Evolutionary conservation across 2,113 vertebrate species (phyloP).

Genomic region (Nycticebus coucang): DNA sequence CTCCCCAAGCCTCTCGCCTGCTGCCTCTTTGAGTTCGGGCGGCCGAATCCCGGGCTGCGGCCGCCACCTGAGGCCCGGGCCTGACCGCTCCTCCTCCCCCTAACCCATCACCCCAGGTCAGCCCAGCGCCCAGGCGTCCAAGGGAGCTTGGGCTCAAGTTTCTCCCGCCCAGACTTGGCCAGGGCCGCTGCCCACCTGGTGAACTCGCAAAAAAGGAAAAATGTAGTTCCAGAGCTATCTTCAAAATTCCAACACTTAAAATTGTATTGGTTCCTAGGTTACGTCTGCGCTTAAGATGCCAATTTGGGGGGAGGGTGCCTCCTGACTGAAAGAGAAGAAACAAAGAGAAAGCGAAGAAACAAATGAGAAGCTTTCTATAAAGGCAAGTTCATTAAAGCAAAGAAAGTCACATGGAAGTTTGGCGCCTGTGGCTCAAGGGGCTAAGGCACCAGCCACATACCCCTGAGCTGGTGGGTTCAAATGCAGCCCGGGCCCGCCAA

Average conservation of each 20-base stretch:
- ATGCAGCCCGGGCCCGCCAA: too few relatives aligned
- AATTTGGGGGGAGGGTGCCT: not conserved
- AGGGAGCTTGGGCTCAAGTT: rapidly evolving
- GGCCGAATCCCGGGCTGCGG: rapidly evolving
- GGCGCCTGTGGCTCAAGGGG: too few relatives aligned
- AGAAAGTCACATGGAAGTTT: not conserved
- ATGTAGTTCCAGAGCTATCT: not conserved
- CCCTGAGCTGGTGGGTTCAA: too few relatives aligned
- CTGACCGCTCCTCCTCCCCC: not conserved
- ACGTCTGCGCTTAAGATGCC: not conserved
- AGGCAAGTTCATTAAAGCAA: not conserved
- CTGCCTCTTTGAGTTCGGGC: too few relatives aligned
- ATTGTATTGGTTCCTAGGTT: not conserved
- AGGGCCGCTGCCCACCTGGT: not conserved
- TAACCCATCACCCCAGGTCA: rapidly evolving
- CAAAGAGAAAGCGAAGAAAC: not conserved
- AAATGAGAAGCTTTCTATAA: not conserved
- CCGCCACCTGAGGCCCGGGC: not conserved
- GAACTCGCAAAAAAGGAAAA: not conserved
- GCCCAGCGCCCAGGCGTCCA: not conserved
- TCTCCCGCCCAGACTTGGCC: not conserved
- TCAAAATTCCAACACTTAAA: not conserved
- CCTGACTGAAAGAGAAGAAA: not conserved
- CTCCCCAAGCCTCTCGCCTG: not conserved
- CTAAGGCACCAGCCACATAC: too few relatives aligned